Base-by-base conservation (phyloP, 2,113 vertebrate genomes). In the Alouatta palliata region DNA sequence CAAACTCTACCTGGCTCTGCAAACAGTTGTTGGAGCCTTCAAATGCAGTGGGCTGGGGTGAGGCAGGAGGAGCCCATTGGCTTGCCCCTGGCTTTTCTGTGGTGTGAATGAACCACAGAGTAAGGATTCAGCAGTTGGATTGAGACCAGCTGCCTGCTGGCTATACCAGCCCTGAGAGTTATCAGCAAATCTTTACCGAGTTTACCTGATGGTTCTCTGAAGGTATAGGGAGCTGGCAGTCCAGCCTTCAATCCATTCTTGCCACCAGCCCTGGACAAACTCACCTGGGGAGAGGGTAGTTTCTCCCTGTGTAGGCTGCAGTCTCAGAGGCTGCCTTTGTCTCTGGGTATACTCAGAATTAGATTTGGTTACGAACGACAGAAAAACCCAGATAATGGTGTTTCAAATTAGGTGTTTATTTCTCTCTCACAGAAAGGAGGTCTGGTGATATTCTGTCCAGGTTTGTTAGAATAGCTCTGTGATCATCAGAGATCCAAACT, bases 331-430 rank as follows among this genome's bases (percentile, higher is more conserved):
- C 43, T 84, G 30, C 27, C n/a, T 86, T 80, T 77, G 35, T 80
- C 40, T 89, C 47, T 80, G 47, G 83, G 61, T 49, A 37, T 32
- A 6, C 43, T 92, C 52, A 70, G 70, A 94, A 35, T 92, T 77
- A 87, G 25, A 40, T 77, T 93, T 58, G 21, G 43, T 68, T 93
- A 23, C 61, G 21, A 82, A 27, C 37, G 40, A 91, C 66, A 75
- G 61, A 86, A 93, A 90, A 73, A 25, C 11, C 0, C 75, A 75
- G 82, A 68, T 6, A 20, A 61, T 9, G 52, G 25, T 17, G 5
- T 79, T 81, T 85, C 37, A 64, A 80, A 68, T 70, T 64, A 75
- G 68, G 43, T 35, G 13, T 97, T 87, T 94, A 84, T 89, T 97
- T 91, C 27, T 83, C 56, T 86, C 30, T 75, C 47, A 40, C 19